A percentile compares a stretch with the other conserved stretches of the same genome.
These are phyloP conservation scores for Danio choprae DNA, from an alignment of 2,797 vertebrate genomes.

Conservation along the genomic window DNA sequence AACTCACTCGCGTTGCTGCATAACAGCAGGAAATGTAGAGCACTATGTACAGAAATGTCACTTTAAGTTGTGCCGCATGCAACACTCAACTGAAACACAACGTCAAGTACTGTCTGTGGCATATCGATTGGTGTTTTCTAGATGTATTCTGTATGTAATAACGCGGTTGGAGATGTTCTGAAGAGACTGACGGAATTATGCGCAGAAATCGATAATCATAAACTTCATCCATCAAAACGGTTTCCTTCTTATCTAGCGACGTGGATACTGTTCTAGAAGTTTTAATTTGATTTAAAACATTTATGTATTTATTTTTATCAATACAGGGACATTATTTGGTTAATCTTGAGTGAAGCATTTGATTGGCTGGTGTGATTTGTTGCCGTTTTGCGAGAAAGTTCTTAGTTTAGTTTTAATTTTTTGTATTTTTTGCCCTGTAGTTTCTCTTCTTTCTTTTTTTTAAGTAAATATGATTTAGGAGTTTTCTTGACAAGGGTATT, in stretches of 20 bases:
- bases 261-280: not conserved
- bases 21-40: constrained; percentile 17
- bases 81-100: constrained; percentile 4
- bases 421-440: too few species aligned
- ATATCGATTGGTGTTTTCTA: not conserved
- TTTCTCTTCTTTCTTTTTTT: constrained; percentile 13
- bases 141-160: not conserved
- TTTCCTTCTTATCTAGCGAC: not conserved
- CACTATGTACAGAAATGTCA: constrained; percentile 24
- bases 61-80: constrained; percentile 18
- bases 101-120: constrained; percentile 12
- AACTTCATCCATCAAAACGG: not conserved
- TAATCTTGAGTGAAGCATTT: not conserved
- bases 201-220: constrained; percentile 13
- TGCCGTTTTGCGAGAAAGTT: constrained; percentile 14
- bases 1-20: constrained; percentile 11
- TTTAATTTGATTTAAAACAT: constrained; percentile 18
- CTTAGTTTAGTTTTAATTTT: not conserved
- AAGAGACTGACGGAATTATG: not conserved
- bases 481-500: constrained; percentile 19
- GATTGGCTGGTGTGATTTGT: constrained; percentile 7
- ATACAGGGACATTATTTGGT: constrained; percentile 3
- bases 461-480: not conserved
- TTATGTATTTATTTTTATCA: constrained; percentile 15
- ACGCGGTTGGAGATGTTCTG: not conserved